A percentile compares a stretch with the other conserved stretches of the same genome.
Conservation (phyloP, 2,888 invertebrate genomes). For the Petrolisthes manimaculis region DNA sequence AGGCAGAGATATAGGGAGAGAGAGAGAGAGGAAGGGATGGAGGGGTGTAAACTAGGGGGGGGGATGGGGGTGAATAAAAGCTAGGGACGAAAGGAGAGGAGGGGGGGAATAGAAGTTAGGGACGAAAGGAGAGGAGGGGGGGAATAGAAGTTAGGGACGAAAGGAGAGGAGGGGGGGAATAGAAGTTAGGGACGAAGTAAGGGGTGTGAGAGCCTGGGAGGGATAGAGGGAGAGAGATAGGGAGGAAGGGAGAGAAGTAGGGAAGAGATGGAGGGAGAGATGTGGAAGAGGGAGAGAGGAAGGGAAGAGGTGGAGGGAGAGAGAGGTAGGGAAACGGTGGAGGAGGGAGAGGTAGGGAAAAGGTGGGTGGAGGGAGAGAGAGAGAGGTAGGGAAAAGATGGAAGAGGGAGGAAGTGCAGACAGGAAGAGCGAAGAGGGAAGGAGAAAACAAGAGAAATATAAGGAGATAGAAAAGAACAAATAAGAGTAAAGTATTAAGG, state of each 20-base stretch:
- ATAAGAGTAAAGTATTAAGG: neutral
- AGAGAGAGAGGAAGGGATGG: neutral
- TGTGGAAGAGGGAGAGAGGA: neutral
- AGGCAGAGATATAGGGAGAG: neutral
- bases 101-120: neutral
- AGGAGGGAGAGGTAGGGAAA: neutral
- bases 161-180: neutral
- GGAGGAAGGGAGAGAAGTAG: neutral
- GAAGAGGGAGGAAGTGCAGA: neutral
- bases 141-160: neutral
- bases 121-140: neutral
- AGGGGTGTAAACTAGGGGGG: neutral
- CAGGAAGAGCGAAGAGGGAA: neutral
- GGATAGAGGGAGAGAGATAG: neutral
- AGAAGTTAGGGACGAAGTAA: neutral
- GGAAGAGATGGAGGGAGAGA: neutral
- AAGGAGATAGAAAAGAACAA: neutral
- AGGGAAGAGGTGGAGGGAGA: neutral
- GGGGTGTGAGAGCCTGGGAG: neutral
- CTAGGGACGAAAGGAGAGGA: neutral
- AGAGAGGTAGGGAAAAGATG: neutral
- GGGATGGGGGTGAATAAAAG: neutral
- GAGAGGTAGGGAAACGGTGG: neutral
- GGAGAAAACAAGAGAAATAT: neutral
- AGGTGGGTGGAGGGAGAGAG: neutral